Conservation (phyloP, 2,113 vertebrate genomes). For the Chascanopsetta lugubris region DNA sequence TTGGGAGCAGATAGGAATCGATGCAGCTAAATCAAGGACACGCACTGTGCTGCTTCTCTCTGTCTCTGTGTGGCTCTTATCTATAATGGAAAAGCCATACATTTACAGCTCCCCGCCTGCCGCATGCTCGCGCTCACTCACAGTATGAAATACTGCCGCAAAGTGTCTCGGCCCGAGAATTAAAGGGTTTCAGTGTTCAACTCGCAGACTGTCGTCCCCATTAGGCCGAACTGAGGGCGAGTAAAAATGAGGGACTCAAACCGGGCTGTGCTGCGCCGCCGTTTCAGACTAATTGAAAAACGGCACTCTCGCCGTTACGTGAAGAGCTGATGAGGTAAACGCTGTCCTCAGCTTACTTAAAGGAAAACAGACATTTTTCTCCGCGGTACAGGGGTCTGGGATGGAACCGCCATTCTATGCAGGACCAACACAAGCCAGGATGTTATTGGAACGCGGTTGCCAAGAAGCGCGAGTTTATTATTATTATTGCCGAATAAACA, state of each 20-base stretch:
- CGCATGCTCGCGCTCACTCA: conserved; percentile 69
- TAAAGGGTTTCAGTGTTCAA: conserved; percentile 32
- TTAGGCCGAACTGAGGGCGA: not conserved
- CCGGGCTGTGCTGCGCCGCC: not conserved
- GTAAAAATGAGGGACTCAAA: not conserved
- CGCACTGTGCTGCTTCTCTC: conserved; percentile 70
- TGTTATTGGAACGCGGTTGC: not conserved
- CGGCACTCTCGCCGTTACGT: conserved; percentile 7
- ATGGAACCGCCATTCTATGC: not conserved
- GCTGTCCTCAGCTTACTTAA: conserved; percentile 7
- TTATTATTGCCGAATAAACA: not conserved
- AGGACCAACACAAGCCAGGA: too few species aligned
- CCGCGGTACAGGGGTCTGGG: too few species aligned
- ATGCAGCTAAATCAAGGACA: conserved; percentile 79
- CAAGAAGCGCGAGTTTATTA: not conserved
- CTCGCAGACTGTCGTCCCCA: conserved; percentile 32
- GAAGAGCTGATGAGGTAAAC: conserved; percentile 13
- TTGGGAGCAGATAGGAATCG: conserved; percentile 71
- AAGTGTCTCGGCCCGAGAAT: conserved; percentile 24
- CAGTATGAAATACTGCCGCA: conserved; percentile 66
- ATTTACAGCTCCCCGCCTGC: conserved; percentile 67
- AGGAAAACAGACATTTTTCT: not conserved
- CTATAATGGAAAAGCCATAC: conserved; percentile 80
- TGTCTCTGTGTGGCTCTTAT: conserved; percentile 76
- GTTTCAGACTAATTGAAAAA: conserved; percentile 32